Conservation (phyloP, 2,113 vertebrate species). For the Panthera uncia region DNA sequence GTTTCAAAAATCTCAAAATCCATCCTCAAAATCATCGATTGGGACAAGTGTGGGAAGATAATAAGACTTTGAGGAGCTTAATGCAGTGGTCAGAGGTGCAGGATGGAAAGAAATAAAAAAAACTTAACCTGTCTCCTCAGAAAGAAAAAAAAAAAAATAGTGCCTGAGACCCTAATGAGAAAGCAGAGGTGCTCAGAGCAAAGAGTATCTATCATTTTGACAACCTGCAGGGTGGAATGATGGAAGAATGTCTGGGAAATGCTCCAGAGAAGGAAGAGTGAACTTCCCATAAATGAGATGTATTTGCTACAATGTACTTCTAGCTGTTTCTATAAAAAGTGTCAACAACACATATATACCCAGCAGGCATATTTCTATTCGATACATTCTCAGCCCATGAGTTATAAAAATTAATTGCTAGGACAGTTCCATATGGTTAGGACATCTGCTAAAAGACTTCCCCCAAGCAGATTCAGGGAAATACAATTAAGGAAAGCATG, state of each 20-base stretch:
- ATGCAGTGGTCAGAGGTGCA: not conserved
- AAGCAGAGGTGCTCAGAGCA: not conserved
- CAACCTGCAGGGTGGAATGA: not conserved
- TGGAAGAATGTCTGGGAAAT: not conserved
- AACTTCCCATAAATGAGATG: not conserved
- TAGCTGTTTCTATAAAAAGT: slow-evolving; percentile 38
- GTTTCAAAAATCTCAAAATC: slow-evolving; percentile 15
- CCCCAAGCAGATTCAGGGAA: slow-evolving; percentile 55
- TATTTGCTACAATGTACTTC: not conserved
- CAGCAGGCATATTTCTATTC: slow-evolving; percentile 38
- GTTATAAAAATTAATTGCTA: slow-evolving; percentile 58
- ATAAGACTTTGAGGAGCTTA: not conserved
- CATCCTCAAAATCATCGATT: not conserved
- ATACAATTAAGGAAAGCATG: slow-evolving; percentile 53
- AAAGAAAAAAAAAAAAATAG: not conserved
- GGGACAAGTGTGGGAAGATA: not conserved
- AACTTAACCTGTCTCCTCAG: not conserved
- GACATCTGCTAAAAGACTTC: slow-evolving; percentile 67
- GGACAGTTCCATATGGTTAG: slow-evolving; percentile 31
- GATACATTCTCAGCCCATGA: slow-evolving; percentile 40
- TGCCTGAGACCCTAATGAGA: not conserved
- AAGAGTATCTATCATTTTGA: not conserved
- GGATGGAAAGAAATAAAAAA: not conserved
- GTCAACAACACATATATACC: not conserved
- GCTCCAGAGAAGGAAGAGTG: not conserved